Base-by-base conservation (phyloP, 2,113 vertebrate genomes). In the Notothenia coriiceps region DNA sequence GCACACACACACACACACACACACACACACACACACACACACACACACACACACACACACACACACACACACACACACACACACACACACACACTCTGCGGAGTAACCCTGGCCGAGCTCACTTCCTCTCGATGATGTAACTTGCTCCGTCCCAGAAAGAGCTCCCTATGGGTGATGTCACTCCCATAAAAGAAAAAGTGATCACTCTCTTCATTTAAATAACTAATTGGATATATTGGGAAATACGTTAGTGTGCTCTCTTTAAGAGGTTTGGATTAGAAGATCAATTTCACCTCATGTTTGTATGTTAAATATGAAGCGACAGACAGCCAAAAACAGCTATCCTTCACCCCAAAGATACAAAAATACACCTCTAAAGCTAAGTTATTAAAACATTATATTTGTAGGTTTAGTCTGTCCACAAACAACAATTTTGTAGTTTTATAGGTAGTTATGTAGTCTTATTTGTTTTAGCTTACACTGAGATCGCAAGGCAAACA, bases 111-210 rank as follows among this genome's bases (percentile, higher is more conserved):
- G 85, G 77, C 54, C 13, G 13, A 82, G 82, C 84, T 89, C 72
- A 90, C 89, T 93, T 92, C 91, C 86, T 88, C 74, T 65, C 74
- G 63, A 79, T 90, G 84, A 89, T 87, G 84, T 86, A 80, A 86
- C 55, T 75, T 76, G 88, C 85, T 59, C 62, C 50, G 60, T 81
- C 84, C 80, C 67, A 74, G 74, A 77, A 78, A 83, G 76, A 79
- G 77, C 84, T 72, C 80, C 70, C 79, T 33, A 51, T 75, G 61
- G 77, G 74, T 92, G 92, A 93, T 86, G 86, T 93, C 90, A 93
- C 70, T 69, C 71, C 74, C 77, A 80, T 75, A 82, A 55, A 71
- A 62, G 22, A 74, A 76, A 68, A 72, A 60, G 44, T 40, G 4
- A 57, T 59, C 6, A 20, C 35, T 52, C 60, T 64, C 74, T 55